phyloP scores from a whole-genome alignment of 2,113 vertebrate genomes.

The Dipodomys spectabilis region DNA sequence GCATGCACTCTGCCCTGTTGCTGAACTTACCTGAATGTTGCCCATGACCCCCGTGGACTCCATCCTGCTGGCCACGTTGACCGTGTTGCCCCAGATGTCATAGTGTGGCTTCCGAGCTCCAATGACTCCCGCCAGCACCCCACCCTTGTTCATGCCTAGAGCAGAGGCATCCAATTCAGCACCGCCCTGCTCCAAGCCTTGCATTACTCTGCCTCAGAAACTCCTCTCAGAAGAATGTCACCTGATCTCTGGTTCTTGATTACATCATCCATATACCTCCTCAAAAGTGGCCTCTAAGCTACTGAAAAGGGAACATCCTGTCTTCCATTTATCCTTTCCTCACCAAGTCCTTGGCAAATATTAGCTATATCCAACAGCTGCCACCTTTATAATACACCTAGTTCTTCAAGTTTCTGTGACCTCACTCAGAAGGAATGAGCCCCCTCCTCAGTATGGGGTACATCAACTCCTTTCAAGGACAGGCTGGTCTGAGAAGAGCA shows the following conservation, averaged over 20 bases:
- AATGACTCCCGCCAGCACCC: slow-evolving; percentile 95
- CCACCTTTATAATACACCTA: not conserved
- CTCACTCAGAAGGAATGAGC: too few species aligned
- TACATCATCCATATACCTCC: not conserved
- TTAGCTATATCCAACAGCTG: not conserved
- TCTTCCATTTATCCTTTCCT: not conserved
- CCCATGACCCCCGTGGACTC: slow-evolving; percentile 98
- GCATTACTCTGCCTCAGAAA: not conserved
- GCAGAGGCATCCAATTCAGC: not conserved
- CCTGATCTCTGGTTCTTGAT: not conserved
- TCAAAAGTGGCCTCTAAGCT: not conserved
- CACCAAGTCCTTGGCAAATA: not conserved
- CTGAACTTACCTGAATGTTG: slow-evolving; percentile 93
- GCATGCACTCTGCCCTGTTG: too few species aligned
- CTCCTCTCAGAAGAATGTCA: not conserved
- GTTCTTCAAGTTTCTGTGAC: not conserved
- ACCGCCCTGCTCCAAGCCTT: too few species aligned
- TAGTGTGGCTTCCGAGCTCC: slow-evolving; percentile 97
- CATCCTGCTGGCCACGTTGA: slow-evolving; percentile 98
- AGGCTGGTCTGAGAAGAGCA: not conserved
- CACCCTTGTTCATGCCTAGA: slow-evolving; percentile 96
- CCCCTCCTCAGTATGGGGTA: not conserved
- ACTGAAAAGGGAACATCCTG: not conserved
- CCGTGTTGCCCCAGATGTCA: slow-evolving; percentile 98
- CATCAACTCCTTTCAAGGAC: not conserved